Evolutionary conservation across 2,888 invertebrate species (phyloP).

Genomic region (Petrolisthes manimaculis): DNA sequence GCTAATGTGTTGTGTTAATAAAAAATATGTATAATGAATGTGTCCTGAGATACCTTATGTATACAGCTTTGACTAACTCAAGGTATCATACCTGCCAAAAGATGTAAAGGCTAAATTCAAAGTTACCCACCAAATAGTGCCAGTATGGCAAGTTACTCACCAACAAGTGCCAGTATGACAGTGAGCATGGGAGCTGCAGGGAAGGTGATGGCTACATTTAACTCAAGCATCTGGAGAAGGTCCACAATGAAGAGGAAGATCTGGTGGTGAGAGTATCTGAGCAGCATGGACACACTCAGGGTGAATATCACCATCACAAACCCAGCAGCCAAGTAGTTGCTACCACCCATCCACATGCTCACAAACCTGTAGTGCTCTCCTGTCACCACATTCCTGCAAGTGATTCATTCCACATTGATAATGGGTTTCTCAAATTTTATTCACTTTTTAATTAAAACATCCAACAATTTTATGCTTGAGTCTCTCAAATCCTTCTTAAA

Average conservation of each 20-base stretch:
- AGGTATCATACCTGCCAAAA: too few species aligned
- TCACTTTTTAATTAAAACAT: too few species aligned
- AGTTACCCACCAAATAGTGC: background rate
- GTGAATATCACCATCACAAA: conserved; percentile 97
- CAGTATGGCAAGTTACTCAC: conserved; percentile 73
- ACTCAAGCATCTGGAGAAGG: conserved; percentile 96
- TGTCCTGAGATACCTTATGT: too few species aligned
- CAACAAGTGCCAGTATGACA: conserved; percentile 96
- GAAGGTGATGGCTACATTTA: conserved; percentile 92
- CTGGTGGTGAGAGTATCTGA: conserved; percentile 96
- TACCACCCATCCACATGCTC: conserved; percentile 94
- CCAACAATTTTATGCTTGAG: too few species aligned
- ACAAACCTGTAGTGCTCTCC: conserved; percentile 99
- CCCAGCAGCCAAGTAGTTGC: conserved; percentile 94
- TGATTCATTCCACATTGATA: too few species aligned
- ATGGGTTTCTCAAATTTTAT: too few species aligned
- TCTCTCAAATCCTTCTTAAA: too few species aligned
- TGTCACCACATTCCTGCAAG: conserved; percentile 90
- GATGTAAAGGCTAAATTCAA: too few species aligned
- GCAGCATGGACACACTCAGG: conserved; percentile 74
- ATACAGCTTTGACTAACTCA: too few species aligned
- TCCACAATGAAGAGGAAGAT: conserved; percentile 99
- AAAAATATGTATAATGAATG: too few species aligned
- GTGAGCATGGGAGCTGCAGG: conserved; percentile 97
- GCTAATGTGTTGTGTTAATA: too few species aligned